These are phyloP conservation scores for Gadus macrocephalus DNA, from an alignment of 2,113 vertebrate species.

Conservation along the genomic window DNA sequence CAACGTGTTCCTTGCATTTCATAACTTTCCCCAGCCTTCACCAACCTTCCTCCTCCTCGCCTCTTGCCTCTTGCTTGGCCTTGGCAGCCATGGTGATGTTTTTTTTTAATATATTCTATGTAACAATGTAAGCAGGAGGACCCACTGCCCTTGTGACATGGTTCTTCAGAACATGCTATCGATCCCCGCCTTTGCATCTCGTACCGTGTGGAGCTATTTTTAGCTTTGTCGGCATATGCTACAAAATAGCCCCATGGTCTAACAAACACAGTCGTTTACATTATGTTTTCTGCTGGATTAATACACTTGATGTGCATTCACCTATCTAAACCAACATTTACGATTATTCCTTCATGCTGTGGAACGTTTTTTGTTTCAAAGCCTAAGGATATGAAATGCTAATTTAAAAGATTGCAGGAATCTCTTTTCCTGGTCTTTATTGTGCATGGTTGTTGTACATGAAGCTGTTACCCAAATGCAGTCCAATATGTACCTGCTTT, in stretches of 20 bases:
- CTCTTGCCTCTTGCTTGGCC: conserved; percentile 7
- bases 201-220: conserved; percentile 38
- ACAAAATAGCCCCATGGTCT: conserved; percentile 27
- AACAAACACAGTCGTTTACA: conserved; percentile 29
- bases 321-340: conserved; percentile 29
- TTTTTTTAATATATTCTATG: conserved; percentile 26
- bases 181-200: conserved; percentile 38
- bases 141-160: conserved; percentile 24
- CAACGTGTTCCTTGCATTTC: conserved; percentile 13
- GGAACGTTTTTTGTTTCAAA: conserved; percentile 41
- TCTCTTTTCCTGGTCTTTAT: conserved; percentile 12
- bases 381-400: conserved; percentile 25
- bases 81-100: not conserved
- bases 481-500: not conserved
- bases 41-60: conserved; percentile 15
- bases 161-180: conserved; percentile 39
- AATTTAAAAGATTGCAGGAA: conserved; percentile 28
- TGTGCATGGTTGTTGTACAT: conserved; percentile 56
- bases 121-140: conserved; percentile 29
- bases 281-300: conserved; percentile 37
- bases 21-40: conserved; percentile 6
- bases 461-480: not conserved
- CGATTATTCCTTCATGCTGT: conserved; percentile 41
- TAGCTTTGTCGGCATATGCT: conserved; percentile 23
- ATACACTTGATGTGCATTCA: conserved; percentile 41